Evolutionary conservation across 2,888 invertebrate species (phyloP).

Genomic region (Hoplodrina ambigua): DNA sequence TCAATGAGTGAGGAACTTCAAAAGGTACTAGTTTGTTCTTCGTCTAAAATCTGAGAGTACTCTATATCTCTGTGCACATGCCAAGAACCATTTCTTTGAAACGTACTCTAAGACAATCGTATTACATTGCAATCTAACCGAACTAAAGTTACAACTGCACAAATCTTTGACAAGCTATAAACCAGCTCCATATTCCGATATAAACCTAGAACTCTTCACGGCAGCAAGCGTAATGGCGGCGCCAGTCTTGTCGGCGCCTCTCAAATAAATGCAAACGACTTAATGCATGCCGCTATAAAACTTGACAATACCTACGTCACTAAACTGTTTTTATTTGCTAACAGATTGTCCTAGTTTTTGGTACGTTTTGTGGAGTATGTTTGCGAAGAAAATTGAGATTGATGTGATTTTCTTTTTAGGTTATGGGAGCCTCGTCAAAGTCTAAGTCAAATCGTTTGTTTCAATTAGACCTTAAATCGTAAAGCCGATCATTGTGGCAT

Average conservation of each 20-base stretch:
- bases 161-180: conserved; percentile 44
- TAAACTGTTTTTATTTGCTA: conserved; percentile 58
- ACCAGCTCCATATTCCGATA: conserved; percentile 33
- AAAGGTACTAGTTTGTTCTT: too few relatives aligned
- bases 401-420: neutral
- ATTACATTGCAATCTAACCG: conserved; percentile 26
- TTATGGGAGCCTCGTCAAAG: neutral
- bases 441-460: too few relatives aligned
- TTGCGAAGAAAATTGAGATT: neutral
- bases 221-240: conserved; percentile 48
- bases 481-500: too few relatives aligned
- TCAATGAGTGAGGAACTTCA: too few relatives aligned
- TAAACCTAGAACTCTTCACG: conserved; percentile 51
- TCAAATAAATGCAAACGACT: conserved; percentile 64
- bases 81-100: neutral
- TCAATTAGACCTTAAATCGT: too few relatives aligned
- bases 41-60: too few relatives aligned
- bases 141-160: conserved; percentile 33
- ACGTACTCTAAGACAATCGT: neutral
- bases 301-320: conserved; percentile 57
- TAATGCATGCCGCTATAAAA: conserved; percentile 59
- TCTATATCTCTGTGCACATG: too few relatives aligned
- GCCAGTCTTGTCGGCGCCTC: conserved; percentile 63
- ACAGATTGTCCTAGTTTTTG: conserved; percentile 43
- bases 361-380: neutral